Evolutionary conservation across 2,113 vertebrate genomes (phyloP), one percentile per base, ranked within the genome.

Genomic region (Paradoxurus hermaphroditus): DNA sequence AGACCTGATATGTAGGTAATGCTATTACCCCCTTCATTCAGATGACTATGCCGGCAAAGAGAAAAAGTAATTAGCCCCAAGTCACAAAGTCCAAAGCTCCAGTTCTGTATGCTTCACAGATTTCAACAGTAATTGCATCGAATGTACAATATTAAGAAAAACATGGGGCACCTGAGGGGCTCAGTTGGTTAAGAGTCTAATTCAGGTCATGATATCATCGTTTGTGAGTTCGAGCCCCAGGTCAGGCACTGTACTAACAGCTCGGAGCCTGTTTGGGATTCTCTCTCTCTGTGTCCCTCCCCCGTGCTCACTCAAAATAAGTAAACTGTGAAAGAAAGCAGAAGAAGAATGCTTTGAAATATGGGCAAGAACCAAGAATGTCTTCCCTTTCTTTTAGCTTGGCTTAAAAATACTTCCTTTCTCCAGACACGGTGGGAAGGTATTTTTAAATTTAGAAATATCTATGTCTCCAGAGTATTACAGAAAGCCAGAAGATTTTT

Each of bases 371-470:
- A 16, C n/a, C n/a, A n/a, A n/a, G 8, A 95, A 62, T 21, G 67
- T 6, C 39, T 84, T 53, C 59, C 39, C n/a, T 83, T 88, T 65
- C 49, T 90, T 63, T 31, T 1, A 19, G 12, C 18, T 56, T 86
- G 27, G 1, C 41, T 89, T 46, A 68, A 92, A 82, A 96, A 94
- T 9, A 25, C 1, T 15, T 84, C 70, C 44, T 88, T 92, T n/a
- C 46, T 23, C 59, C 14, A 56, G 46, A 79, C 3, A 78, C 39
- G 5, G 16, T 6, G n/a, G 14, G 23, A 82, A 56, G 53, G 34
- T 1, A 49, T 12, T 65, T 65, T 90, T 94, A 92, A 75, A 86
- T 56, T 91, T 87, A 96, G 85, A 97, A 95, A 49, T 56, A 49
- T 9, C 5, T n/a, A 70, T 23, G 29, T 78, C 70, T 82, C 93